Evolutionary conservation across 1,140 invertebrate genomes (phyloP), one percentile per base, ranked within the genome.

Genomic region (Drosophila pseudoobscura): DNA sequence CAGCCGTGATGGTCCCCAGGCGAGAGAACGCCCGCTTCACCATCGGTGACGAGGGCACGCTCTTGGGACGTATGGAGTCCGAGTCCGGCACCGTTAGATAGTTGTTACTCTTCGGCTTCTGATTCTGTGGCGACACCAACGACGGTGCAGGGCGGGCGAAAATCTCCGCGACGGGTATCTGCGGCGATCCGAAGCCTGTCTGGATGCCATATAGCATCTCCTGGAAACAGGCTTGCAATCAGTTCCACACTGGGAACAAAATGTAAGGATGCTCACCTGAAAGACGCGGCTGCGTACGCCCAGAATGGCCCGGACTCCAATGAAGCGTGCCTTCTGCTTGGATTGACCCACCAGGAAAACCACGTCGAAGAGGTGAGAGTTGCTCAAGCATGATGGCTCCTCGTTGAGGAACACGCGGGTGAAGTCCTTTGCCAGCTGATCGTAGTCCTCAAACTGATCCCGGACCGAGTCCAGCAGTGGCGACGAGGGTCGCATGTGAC

Each of bases 121-220:
- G 91, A 69, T 93, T 93, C 76, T 96, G 95, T 0, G 96, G 96
- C 58, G 96, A 97, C 3, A 97, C 93, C 17, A 97, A 92, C 8
- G 96, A 96, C 0, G 97, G 97, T 2, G 96, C 96, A 3, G 97
- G 96, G 57, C 97, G 93, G 0, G 96, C 95, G 49, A 97, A 92
- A 50, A 98, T 92, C 91, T 98, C 96, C 0, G 96, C 97, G 3
- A 97, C 96, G 1, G 97, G 97, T 60, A 97, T 96, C 93, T 97
- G 97, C 1, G 96, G 97, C 54, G 96, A 97, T n/a, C 97, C 97
- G 89, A 98, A 98, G 43, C 97, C 97, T 0, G 97, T 96, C 85
- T 97, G 96, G 78, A 98, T 98, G 63, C 97, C 97, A 90, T 98
- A 98, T 17, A 98, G 92, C 97, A 98, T 98, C 93, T 98, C 97